A percentile compares a stretch with the other conserved stretches of the same genome.
Conservation (phyloP, 1,140 invertebrate genomes). For the Bombus confusus region DNA sequence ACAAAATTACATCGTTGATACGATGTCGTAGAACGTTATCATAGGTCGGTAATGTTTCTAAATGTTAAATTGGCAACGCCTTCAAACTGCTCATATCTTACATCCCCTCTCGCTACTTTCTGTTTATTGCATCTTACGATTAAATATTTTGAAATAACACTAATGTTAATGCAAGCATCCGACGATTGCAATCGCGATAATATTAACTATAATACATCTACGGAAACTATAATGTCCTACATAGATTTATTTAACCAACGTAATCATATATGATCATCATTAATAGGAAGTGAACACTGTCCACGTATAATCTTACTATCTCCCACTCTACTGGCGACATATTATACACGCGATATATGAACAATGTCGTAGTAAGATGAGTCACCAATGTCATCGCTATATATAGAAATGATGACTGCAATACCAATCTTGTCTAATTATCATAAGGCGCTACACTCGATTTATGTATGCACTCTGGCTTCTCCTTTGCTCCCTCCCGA, state of each 20-base stretch:
- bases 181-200: neutral
- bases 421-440: constrained; percentile 68
- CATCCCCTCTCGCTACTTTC: too few relatives aligned
- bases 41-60: neutral
- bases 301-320: constrained; percentile 60
- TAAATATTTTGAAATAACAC: neutral
- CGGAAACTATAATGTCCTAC: constrained; percentile 44
- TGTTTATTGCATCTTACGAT: neutral
- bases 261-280: constrained; percentile 78
- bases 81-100: neutral
- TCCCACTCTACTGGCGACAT: constrained; percentile 57
- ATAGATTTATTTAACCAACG: constrained; percentile 70
- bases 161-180: neutral
- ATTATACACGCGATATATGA: constrained; percentile 46
- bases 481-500: constrained; percentile 1
- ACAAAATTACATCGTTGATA: neutral
- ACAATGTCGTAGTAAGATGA: constrained; percentile 67
- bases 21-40: constrained; percentile 1
- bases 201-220: neutral
- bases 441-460: constrained; percentile 51
- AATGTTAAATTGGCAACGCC: neutral
- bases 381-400: constrained; percentile 80
- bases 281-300: constrained; percentile 71
- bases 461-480: constrained; percentile 25
- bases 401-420: constrained; percentile 76